A percentile compares a stretch with the other conserved stretches of the same genome.
Evolutionary conservation across 2,113 vertebrate species (phyloP).

Genomic region (Trogon melanurus): DNA sequence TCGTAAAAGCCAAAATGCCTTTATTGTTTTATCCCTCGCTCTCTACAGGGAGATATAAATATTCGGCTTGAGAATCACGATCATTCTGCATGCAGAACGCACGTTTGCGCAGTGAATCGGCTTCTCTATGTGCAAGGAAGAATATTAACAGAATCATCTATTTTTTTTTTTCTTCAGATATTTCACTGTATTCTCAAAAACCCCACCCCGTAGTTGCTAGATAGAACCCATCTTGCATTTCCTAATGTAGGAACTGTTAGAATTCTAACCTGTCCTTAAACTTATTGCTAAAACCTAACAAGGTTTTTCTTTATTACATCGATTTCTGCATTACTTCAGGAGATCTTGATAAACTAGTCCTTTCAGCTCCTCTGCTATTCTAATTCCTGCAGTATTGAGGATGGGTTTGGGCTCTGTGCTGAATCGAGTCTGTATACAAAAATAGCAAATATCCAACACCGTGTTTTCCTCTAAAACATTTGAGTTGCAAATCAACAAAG

Average conservation of each 20-base stretch:
- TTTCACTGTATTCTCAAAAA: background rate
- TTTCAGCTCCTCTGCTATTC: background rate
- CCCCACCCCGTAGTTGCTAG: background rate
- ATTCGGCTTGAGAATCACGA: background rate
- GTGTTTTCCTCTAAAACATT: background rate
- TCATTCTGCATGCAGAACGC: background rate
- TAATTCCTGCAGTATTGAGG: background rate
- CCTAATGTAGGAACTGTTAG: background rate
- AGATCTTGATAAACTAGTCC: background rate
- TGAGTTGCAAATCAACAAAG: background rate
- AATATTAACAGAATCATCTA: background rate
- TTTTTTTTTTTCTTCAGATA: background rate
- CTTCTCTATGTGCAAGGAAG: background rate
- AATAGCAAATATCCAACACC: background rate
- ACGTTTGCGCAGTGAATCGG: background rate
- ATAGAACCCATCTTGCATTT: background rate
- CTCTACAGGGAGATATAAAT: slow-evolving; percentile 15
- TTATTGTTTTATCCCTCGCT: background rate
- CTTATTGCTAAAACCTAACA: background rate
- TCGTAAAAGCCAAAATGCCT: slow-evolving; percentile 8
- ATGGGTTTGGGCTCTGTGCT: background rate
- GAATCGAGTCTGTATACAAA: background rate
- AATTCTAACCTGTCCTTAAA: background rate
- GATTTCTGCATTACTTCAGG: background rate
- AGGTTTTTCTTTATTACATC: background rate